Base-by-base conservation (phyloP, 1,140 invertebrate species). In the Harpegnathos saltator region DNA sequence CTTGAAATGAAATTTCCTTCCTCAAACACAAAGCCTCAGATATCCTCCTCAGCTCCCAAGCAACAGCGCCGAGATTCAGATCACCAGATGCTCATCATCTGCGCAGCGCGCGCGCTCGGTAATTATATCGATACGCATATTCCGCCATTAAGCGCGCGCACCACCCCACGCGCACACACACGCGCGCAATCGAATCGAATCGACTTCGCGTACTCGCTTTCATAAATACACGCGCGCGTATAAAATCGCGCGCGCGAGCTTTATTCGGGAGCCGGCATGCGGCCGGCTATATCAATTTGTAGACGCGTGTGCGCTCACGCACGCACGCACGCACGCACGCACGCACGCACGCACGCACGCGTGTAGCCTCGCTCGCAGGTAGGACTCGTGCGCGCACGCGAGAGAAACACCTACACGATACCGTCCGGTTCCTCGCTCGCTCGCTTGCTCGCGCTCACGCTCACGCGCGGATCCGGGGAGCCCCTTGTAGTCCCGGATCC, bases 241-340 rank as follows among this genome's bases (percentile, higher is more conserved):
- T 68, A 81, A 87, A 38, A 56, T 69, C n/a, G 65, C 26, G 87
- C 69, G 59, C 66, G 59, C 71, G 61, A 63, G 80, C 56, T 89
- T 90, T 89, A 89, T 83, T 85, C 87, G 77, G 89, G 80, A 89
- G 89, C 85, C 86, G 69, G 80, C 83, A 78, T 84, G 83, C 84
- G 62, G 61, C 65, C 77, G 84, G 75, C 80, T 74, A 81, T 73
- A 83, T 82, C 88, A 90, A 90, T 90, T 90, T 90, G 89, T 90
- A 90, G 83, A 61, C 82, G 83, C 85, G 83, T 84, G 88, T 85
- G 75, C 82, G 63, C 71, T 66, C 69, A 61, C 65, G 33, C 54
- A 54, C 15, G 48, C 38, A 15, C 54, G 29, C 71, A 26, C 3
- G 0, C 38, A 58, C 72, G 61, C 59, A 50, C 38, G 59, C 56